Conservation (phyloP, 2,888 invertebrate genomes). For the Microdon myrmicae region DNA sequence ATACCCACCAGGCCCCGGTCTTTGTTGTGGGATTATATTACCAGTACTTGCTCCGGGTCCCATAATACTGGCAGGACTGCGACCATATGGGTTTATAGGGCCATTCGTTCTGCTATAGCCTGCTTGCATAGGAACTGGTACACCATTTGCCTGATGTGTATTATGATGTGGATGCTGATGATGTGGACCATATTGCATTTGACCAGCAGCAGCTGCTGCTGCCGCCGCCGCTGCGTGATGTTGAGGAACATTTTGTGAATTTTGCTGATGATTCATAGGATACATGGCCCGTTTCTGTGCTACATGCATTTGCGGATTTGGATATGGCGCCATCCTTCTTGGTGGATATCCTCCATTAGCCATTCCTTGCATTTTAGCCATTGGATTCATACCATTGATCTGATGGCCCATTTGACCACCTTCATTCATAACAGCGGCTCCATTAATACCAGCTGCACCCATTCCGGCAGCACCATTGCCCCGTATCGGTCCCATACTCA, state of each 20-base stretch:
- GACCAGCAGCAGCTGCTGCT: slow-evolving; percentile 59
- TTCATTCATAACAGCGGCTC: slow-evolving; percentile 36
- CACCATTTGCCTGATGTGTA: slow-evolving; percentile 61
- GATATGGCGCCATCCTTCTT: slow-evolving; percentile 86
- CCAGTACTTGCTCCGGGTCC: slow-evolving; percentile 60
- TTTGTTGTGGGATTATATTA: slow-evolving; percentile 59
- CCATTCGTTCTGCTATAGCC: slow-evolving; percentile 62
- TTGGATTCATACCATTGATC: slow-evolving; percentile 75
- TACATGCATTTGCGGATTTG: slow-evolving; percentile 87
- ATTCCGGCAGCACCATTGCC: slow-evolving; percentile 42
- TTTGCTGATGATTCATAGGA: slow-evolving; percentile 67
- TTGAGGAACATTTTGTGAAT: slow-evolving; percentile 70
- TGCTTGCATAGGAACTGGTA: slow-evolving; percentile 66
- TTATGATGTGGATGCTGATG: slow-evolving; percentile 60
- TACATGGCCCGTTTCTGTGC: slow-evolving; percentile 74
- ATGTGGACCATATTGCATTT: slow-evolving; percentile 62
- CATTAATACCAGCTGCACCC: slow-evolving; percentile 36
- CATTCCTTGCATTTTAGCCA: slow-evolving; percentile 71
- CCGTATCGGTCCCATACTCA: slow-evolving; percentile 68
- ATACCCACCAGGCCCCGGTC: slow-evolving; percentile 56
- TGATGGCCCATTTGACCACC: slow-evolving; percentile 71
- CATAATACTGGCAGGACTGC: slow-evolving; percentile 62
- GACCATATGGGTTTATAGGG: slow-evolving; percentile 59
- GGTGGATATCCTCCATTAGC: slow-evolving; percentile 73
- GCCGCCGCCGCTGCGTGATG: slow-evolving; percentile 56